Conservation (phyloP, 2,888 invertebrate genomes). For the Lordiphosa fenestrarum region DNA sequence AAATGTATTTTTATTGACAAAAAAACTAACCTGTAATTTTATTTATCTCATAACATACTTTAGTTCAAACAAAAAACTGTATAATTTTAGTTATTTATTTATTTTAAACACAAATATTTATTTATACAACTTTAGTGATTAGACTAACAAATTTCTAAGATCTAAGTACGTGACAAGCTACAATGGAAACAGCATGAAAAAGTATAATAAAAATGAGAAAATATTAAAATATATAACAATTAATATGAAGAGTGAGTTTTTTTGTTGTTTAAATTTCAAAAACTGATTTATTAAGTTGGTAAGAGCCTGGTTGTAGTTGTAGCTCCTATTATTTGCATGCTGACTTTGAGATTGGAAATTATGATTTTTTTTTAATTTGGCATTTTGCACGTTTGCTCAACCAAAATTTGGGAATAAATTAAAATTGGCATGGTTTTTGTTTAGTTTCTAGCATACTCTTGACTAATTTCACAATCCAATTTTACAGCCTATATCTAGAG, state of each 20-base stretch:
- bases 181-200: slow-evolving; percentile 49
- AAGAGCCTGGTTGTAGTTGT: slow-evolving; percentile 34
- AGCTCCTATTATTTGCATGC: slow-evolving; percentile 43
- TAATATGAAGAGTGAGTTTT: slow-evolving; percentile 19
- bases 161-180: slow-evolving; percentile 20
- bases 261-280: slow-evolving; percentile 1
- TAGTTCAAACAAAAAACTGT: slow-evolving; percentile 11
- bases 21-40: slow-evolving; percentile 44
- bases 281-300: slow-evolving; percentile 2
- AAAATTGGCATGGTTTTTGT: slow-evolving; percentile 51
- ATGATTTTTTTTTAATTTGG: slow-evolving; percentile 13
- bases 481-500: slow-evolving; percentile 75
- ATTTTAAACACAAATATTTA: slow-evolving; percentile 44
- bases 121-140: slow-evolving; percentile 47
- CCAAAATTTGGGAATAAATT: slow-evolving; percentile 23
- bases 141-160: slow-evolving; percentile 58
- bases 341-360: slow-evolving; percentile 12
- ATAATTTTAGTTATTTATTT: slow-evolving; percentile 60
- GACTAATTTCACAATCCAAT: slow-evolving; percentile 16
- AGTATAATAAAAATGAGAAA: slow-evolving; percentile 35
- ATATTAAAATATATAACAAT: slow-evolving; percentile 19
- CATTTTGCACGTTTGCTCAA: slow-evolving; percentile 42
- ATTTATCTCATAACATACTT: slow-evolving; percentile 36
- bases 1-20: slow-evolving; percentile 49
- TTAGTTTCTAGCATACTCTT: slow-evolving; percentile 18